These are phyloP conservation scores for Cotesia typhae DNA, from an alignment of 1,140 invertebrate genomes.

Conservation along the genomic window DNA sequence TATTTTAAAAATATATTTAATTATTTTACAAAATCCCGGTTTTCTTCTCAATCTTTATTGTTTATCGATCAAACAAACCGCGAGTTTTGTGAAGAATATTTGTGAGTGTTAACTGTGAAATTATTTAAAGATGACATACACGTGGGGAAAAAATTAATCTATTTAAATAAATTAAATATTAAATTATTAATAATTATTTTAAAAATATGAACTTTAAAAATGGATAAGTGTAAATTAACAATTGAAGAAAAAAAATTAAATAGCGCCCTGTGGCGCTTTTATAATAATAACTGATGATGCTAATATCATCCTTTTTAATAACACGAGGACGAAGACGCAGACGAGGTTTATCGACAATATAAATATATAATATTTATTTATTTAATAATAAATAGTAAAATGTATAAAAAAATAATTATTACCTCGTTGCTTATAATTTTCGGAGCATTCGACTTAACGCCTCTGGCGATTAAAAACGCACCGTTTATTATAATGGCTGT, in stretches of 20 bases:
- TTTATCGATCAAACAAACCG: not conserved
- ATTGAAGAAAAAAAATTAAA: not conserved
- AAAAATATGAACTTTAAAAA: no score
- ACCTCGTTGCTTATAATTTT: conserved; percentile 53
- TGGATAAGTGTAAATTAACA: not conserved
- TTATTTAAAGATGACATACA: no score
- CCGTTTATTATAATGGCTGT: not conserved
- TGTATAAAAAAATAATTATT: conserved; percentile 54
- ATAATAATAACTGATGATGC: not conserved
- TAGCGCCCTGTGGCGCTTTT: not conserved
- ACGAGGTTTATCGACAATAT: not conserved
- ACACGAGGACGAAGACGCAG: not conserved
- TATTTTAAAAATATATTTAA: no score
- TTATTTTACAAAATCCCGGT: no score
- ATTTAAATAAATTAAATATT: no score
- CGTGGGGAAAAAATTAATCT: no score
- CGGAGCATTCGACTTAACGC: conserved; percentile 55
- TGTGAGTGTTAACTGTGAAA: conserved; percentile 2
- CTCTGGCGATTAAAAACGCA: not conserved
- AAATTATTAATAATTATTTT: no score
- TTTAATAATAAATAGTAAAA: conserved; percentile 44
- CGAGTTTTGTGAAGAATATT: no score
- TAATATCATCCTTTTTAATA: not conserved
- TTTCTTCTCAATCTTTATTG: not conserved
- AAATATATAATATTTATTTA: no score